Conservation (phyloP, 2,888 invertebrate species). For the Mythimna vitellina region DNA sequence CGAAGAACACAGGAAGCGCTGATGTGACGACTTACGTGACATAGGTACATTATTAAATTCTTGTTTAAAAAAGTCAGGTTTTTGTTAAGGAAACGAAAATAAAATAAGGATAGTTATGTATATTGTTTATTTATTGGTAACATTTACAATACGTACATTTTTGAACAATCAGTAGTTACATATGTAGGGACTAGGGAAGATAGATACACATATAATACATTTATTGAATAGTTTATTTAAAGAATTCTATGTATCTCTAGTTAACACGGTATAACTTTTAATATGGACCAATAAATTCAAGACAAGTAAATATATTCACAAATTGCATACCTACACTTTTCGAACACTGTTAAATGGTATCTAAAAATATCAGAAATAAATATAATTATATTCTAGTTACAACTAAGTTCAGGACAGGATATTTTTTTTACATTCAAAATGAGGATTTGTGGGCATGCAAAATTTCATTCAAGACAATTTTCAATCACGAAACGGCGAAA, state of each 20-base stretch:
- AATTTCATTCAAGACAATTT: background rate
- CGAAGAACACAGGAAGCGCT: too few species aligned
- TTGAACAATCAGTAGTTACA: slow-evolving; percentile 1
- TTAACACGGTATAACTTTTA: slow-evolving; percentile 8
- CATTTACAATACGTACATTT: background rate
- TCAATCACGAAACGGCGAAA: background rate
- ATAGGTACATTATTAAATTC: too few species aligned
- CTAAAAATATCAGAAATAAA: slow-evolving; percentile 14
- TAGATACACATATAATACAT: slow-evolving; percentile 2
- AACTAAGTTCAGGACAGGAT: background rate
- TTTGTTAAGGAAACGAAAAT: background rate
- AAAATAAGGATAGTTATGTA: background rate
- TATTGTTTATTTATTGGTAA: background rate
- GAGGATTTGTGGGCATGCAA: background rate
- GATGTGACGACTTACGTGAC: too few species aligned
- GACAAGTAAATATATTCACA: slow-evolving; percentile 5
- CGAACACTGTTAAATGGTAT: slow-evolving; percentile 1
- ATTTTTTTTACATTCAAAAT: background rate
- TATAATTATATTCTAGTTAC: background rate
- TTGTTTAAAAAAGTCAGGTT: too few species aligned
- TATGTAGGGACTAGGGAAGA: background rate
- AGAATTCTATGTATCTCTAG: background rate
- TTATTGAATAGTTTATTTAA: background rate
- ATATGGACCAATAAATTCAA: slow-evolving; percentile 5
- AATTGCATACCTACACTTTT: slow-evolving; percentile 6